Percentiles rank a stretch among this genome's conserved stretches.
Conservation (phyloP, 2,113 vertebrate genomes). For the Balaeniceps rex region DNA sequence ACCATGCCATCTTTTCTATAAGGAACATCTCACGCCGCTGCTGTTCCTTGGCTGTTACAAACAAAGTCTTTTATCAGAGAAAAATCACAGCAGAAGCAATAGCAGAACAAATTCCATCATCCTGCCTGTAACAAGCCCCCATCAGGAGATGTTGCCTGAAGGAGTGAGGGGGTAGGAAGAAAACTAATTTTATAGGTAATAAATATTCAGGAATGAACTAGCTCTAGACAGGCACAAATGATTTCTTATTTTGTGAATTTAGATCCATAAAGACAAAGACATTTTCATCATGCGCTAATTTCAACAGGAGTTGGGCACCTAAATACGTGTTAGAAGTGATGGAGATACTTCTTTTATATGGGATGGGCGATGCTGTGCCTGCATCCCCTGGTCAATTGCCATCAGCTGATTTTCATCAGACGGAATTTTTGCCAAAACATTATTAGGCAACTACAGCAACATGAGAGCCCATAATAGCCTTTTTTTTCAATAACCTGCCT, state of each 20-base stretch:
- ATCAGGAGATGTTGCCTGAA: not conserved
- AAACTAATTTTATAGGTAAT: not conserved
- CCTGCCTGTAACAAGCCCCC: not conserved
- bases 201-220: not conserved
- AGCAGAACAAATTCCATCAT: not conserved
- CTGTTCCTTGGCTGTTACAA: not conserved
- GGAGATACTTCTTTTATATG: not conserved
- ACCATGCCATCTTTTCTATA: not conserved
- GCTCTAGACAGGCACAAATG: not conserved
- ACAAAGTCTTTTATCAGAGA: not conserved
- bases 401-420: not conserved
- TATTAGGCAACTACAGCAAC: not conserved
- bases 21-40: fast-evolving
- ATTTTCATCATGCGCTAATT: not conserved
- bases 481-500: not conserved
- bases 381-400: not conserved
- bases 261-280: not conserved
- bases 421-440: not conserved
- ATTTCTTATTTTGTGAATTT: not conserved
- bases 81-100: not conserved
- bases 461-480: not conserved
- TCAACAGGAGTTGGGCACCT: not conserved
- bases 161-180: not conserved
- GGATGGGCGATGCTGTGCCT: not conserved
- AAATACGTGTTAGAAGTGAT: not conserved